Conservation (phyloP, 2,113 vertebrate genomes). For the Zosterops hypoxanthus region DNA sequence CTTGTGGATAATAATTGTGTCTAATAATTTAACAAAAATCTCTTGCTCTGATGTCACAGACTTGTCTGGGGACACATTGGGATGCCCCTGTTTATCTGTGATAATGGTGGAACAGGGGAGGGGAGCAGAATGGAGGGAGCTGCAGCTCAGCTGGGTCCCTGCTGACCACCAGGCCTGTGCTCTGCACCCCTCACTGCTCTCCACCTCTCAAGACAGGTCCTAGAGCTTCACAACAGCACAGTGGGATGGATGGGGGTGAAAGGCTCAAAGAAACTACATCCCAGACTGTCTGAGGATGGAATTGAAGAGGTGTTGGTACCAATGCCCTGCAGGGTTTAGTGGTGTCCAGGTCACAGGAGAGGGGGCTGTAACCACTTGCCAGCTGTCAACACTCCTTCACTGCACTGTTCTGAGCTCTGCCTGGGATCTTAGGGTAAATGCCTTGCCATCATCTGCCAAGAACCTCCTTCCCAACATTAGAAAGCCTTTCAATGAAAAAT, state of each 20-base stretch:
- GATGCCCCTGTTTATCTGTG: neutral
- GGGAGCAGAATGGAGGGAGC: rapidly evolving
- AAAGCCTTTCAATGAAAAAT: neutral
- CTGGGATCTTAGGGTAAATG: neutral
- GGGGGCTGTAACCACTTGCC: neutral
- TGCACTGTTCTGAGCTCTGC: neutral
- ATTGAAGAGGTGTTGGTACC: neutral
- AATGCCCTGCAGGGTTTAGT: neutral
- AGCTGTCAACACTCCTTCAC: neutral
- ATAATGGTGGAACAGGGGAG: neutral
- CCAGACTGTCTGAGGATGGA: neutral
- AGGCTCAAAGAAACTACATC: neutral
- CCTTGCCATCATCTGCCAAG: neutral
- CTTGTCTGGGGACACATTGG: rapidly evolving
- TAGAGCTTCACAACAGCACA: neutral
- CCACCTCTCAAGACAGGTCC: neutral
- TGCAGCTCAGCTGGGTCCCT: rapidly evolving
- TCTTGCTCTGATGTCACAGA: neutral
- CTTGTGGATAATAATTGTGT: neutral
- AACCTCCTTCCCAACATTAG: neutral
- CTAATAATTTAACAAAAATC: neutral
- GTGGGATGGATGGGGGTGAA: neutral
- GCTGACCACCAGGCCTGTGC: neutral
- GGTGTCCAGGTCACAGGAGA: neutral
- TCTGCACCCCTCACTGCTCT: neutral